Evolutionary conservation across 2,113 vertebrate species (phyloP).

Genomic region (Takifugu flavidus): DNA sequence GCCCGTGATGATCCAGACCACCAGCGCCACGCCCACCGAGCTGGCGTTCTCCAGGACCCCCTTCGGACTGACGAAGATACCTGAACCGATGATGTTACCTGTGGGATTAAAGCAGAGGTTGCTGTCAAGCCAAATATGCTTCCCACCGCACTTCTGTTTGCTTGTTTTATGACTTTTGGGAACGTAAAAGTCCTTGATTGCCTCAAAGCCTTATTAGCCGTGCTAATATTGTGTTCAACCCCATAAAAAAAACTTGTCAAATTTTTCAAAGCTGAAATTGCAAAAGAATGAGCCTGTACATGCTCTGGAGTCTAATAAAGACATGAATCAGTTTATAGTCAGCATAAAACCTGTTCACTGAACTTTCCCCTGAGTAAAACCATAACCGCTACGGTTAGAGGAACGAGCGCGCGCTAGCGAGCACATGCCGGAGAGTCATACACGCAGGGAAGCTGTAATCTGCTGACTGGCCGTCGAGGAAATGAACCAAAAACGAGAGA

Average conservation of each 20-base stretch:
- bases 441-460: constrained; percentile 24
- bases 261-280: too few species aligned
- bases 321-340: too few species aligned
- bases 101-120: neutral
- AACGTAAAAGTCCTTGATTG: too few species aligned
- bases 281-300: too few species aligned
- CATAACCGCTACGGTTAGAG: neutral
- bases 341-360: too few species aligned
- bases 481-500: constrained; percentile 17
- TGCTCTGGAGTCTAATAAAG: too few species aligned
- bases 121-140: neutral
- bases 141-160: neutral
- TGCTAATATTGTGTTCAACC: too few species aligned
- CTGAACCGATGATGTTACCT: constrained; percentile 93
- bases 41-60: constrained; percentile 90
- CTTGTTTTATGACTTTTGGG: neutral
- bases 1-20: constrained; percentile 89
- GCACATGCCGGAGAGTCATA: constrained; percentile 1
- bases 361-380: too few species aligned
- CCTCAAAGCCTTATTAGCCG: too few species aligned
- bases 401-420: neutral
- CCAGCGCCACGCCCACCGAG: constrained; percentile 84
- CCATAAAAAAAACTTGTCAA: too few species aligned
- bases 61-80: constrained; percentile 92
- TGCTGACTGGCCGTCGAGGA: constrained; percentile 49